phyloP scores from a whole-genome alignment of 1,140 invertebrate species.

The Saccostrea glomerata region DNA sequence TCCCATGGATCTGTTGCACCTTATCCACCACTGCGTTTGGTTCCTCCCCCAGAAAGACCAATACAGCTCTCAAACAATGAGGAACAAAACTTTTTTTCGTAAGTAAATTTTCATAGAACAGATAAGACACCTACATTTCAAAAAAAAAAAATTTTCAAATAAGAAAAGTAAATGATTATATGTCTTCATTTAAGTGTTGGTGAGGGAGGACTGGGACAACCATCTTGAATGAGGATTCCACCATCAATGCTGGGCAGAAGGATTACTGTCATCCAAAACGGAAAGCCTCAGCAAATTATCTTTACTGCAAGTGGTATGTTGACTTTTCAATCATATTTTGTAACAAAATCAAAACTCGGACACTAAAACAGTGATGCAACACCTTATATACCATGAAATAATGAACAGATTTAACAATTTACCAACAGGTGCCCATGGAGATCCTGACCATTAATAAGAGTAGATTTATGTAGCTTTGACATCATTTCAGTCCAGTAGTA shows the following conservation, averaged over 20 bases:
- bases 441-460: background rate
- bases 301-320: background rate
- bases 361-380: too few species aligned
- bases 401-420: too few species aligned
- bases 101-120: background rate
- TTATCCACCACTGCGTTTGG: too few species aligned
- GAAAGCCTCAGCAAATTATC: background rate
- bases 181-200: background rate
- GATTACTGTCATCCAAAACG: constrained; percentile 1
- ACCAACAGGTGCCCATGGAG: background rate
- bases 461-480: background rate
- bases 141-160: too few species aligned
- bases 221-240: constrained; percentile 29
- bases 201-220: background rate
- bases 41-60: too few species aligned
- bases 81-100: background rate
- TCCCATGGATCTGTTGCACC: too few species aligned
- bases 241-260: constrained; percentile 12
- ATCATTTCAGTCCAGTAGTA: constrained; percentile 15
- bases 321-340: background rate
- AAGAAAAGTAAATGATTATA: too few species aligned
- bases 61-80: too few species aligned
- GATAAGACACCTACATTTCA: too few species aligned
- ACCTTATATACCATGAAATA: too few species aligned
- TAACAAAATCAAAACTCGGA: background rate